Evolutionary conservation across 2,113 vertebrate genomes (phyloP), one percentile per base, ranked within the genome.

Genomic region (Channa maculata): DNA sequence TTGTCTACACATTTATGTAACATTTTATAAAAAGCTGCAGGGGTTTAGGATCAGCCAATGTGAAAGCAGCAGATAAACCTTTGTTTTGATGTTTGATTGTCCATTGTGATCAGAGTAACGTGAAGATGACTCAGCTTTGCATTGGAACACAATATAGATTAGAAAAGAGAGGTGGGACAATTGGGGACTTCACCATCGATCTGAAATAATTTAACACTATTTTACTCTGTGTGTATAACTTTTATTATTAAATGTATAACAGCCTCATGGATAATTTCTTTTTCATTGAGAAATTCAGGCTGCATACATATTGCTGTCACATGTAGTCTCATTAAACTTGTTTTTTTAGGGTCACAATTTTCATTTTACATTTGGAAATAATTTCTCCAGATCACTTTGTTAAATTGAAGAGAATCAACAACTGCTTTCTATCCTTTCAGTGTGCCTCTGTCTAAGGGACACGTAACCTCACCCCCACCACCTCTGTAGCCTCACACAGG

Each of bases 41-140:
- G 63, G 46, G 11, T 65, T 59, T 37, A 24, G 45, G 6, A 65
- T 69, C 10, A 62, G 48, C 7, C 14, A 46, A 52, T 12, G 70
- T 44, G 51, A 66, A 11, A 36, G 36, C 50, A 46, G 15, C 33
- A 44, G 36, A 51, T 60, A 39, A 59, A 55, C 61, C 2, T 66
- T 38, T n/a, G 53, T 37, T 68, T 74, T 54, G 24, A 24, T 24
- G 15, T 57, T 60, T 50, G 33, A 72, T 78, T 57, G 62, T 63
- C 39, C 75, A 57, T 39, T 38, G 36, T 73, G 52, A 84, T 75
- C 51, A 75, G 45, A 80, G 82, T 70, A 62, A 51, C 53, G 45
- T 33, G 8, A 44, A 3, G 24, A 77, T 80, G 76, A 86, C 71
- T 85, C 77, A 80, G 58, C 49, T 34, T 13, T 1, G 12, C 37